Conservation (phyloP, 2,113 vertebrate species). For the Rhinolophus sinicus region DNA sequence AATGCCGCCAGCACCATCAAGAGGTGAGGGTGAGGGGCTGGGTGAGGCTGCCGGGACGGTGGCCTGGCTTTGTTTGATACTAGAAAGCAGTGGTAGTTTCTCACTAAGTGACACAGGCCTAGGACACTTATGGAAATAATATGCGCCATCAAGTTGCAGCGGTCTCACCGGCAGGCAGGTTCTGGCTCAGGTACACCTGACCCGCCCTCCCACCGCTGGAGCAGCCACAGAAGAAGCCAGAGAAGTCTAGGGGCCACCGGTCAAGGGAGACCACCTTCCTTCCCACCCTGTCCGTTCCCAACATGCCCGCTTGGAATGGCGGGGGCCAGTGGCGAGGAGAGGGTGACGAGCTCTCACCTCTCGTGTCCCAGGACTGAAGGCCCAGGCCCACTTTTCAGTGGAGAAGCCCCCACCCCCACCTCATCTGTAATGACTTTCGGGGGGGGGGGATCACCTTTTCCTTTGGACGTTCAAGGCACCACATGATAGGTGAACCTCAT, state of each 20-base stretch:
- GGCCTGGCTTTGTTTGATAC: no score
- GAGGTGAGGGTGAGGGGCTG: not conserved
- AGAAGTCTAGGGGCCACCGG: no score
- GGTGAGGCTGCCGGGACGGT: accelerated
- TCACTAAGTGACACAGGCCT: not conserved
- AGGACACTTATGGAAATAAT: no score
- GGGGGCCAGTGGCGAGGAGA: not conserved
- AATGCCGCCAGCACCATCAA: no score
- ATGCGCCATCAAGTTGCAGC: not conserved
- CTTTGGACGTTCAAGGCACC: not conserved
- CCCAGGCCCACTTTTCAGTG: no score
- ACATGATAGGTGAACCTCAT: not conserved
- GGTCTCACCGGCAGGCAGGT: accelerated
- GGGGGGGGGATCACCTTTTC: not conserved
- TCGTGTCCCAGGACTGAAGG: not conserved
- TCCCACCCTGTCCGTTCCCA: not conserved
- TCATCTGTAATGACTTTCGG: not conserved
- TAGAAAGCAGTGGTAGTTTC: not conserved
- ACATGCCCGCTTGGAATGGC: not conserved
- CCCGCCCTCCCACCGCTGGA: accelerated
- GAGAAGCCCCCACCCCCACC: no score
- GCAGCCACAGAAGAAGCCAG: not conserved
- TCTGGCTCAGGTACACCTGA: not conserved
- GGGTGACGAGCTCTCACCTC: no score
- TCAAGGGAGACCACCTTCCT: not conserved